Conservation (phyloP, 2,113 vertebrate species). For the Menura novaehollandiae region DNA sequence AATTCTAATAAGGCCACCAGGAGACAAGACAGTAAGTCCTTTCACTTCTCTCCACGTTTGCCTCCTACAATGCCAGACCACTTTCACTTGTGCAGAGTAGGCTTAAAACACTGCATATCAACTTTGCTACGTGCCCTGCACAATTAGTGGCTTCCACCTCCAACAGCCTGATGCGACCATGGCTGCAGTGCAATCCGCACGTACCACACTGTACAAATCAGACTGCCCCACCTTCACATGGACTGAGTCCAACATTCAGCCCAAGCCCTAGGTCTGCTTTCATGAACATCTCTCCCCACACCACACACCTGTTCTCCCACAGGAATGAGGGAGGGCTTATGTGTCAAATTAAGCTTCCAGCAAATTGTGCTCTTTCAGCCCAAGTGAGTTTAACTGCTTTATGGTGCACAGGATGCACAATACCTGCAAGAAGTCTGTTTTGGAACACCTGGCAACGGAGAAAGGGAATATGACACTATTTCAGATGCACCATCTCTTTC, state of each 20-base stretch:
- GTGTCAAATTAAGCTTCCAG: background rate
- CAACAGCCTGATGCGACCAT: background rate
- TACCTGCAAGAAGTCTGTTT: background rate
- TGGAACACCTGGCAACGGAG: background rate
- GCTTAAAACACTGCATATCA: background rate
- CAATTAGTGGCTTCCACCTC: background rate
- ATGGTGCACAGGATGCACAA: background rate
- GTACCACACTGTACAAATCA: background rate
- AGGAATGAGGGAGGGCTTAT: background rate
- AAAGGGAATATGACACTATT: background rate
- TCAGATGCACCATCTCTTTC: background rate
- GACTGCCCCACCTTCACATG: background rate
- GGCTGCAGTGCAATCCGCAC: background rate
- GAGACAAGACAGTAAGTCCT: background rate
- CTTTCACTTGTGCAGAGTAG: background rate
- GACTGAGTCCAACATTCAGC: background rate
- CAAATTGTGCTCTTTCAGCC: background rate
- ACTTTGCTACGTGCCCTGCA: fast-evolving
- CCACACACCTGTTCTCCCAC: background rate
- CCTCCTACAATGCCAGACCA: background rate
- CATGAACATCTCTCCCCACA: background rate
- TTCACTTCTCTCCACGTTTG: background rate
- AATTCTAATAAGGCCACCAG: background rate
- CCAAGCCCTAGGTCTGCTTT: background rate
- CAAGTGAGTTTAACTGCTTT: background rate